Evolutionary conservation across 2,797 vertebrate species (phyloP).

Genomic region (Anabas testudineus): DNA sequence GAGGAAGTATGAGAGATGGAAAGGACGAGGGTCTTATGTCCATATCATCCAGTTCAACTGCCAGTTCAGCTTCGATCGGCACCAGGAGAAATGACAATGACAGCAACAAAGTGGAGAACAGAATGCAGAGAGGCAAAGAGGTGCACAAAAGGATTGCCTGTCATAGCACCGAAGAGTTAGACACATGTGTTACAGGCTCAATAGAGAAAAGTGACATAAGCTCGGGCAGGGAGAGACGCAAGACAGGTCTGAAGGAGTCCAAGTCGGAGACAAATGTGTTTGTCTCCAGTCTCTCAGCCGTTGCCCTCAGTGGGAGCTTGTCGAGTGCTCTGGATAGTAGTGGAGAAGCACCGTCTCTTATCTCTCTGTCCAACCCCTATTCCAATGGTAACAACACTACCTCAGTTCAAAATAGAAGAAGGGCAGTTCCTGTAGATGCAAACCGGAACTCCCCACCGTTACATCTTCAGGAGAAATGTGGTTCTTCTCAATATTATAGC

Average conservation of each 20-base stretch:
- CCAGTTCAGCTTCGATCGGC: slow-evolving; percentile 70
- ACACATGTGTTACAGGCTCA: slow-evolving; percentile 56
- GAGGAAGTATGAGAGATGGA: slow-evolving; percentile 69
- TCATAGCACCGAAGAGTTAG: slow-evolving; percentile 75
- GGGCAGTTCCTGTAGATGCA: slow-evolving; percentile 69
- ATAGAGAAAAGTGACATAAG: slow-evolving; percentile 58
- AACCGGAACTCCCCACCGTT: slow-evolving; percentile 75
- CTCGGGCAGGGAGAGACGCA: slow-evolving; percentile 60
- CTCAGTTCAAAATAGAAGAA: slow-evolving; percentile 87
- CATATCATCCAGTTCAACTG: slow-evolving; percentile 81
- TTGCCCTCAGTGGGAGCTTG: slow-evolving; percentile 81
- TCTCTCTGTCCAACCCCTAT: slow-evolving; percentile 77
- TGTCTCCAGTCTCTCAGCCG: slow-evolving; percentile 81
- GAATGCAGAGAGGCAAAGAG: slow-evolving; percentile 45
- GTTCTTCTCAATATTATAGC: slow-evolving; percentile 54
- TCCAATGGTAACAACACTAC: slow-evolving; percentile 86
- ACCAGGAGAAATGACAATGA: slow-evolving; percentile 78
- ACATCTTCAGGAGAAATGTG: slow-evolving; percentile 73
- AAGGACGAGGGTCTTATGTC: slow-evolving; percentile 81
- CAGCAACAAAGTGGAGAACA: slow-evolving; percentile 65
- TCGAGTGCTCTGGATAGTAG: slow-evolving; percentile 78
- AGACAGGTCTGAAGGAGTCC: slow-evolving; percentile 76
- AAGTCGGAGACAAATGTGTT: slow-evolving; percentile 86
- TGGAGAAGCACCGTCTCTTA: slow-evolving; percentile 61
- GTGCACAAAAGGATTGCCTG: slow-evolving; percentile 53